phyloP scores from a whole-genome alignment of 2,113 vertebrate genomes.

The Taxidea taxus region DNA sequence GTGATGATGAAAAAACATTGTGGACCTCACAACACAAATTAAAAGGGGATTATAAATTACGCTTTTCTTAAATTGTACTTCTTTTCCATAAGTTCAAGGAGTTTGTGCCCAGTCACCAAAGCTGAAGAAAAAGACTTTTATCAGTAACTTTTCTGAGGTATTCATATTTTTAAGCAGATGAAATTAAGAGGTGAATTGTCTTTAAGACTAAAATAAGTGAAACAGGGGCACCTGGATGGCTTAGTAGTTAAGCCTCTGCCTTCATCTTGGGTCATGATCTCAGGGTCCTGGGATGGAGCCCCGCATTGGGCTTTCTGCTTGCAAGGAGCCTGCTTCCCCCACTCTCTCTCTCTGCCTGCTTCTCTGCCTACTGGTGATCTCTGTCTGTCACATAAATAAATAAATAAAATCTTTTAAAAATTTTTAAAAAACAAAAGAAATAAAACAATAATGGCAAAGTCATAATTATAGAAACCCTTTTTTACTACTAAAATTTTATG shows the following conservation, averaged over 20 bases:
- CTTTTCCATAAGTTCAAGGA: neutral
- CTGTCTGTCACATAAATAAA: no score
- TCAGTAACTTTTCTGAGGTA: neutral
- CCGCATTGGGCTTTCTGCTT: no score
- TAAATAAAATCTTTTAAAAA: no score
- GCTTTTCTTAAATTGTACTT: rapidly evolving
- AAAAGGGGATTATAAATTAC: neutral
- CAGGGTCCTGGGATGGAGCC: no score
- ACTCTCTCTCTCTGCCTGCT: no score
- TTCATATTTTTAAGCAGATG: neutral
- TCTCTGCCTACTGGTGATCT: no score
- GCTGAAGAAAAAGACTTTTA: neutral
- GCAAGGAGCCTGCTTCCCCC: no score
- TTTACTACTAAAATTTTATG: neutral
- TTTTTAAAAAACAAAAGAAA: neutral
- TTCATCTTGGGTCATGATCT: no score
- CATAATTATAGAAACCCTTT: neutral
- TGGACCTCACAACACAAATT: neutral
- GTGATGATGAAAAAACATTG: neutral
- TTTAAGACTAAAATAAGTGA: neutral
- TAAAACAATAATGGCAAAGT: neutral
- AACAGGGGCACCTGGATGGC: no score
- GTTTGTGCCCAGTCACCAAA: neutral
- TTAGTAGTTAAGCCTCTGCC: no score
- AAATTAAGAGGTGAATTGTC: neutral